These are phyloP conservation scores for Shinisaurus crocodilurus DNA, from an alignment of 2,113 vertebrate species.

Conservation along the genomic window DNA sequence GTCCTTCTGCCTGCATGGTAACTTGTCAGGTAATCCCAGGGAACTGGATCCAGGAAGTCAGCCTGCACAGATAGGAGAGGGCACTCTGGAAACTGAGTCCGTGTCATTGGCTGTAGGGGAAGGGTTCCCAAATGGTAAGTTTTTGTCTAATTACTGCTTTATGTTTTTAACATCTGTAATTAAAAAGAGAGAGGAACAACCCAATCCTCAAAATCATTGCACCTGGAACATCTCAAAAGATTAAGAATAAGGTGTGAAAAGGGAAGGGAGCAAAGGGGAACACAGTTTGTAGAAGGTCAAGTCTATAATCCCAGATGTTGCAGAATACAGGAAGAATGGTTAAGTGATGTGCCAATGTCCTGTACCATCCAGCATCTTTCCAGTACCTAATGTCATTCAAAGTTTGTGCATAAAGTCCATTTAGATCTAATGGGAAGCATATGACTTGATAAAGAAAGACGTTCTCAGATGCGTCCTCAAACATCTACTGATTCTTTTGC, in stretches of 20 bases:
- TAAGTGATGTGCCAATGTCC: not conserved
- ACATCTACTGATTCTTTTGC: not conserved
- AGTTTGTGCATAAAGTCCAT: not conserved
- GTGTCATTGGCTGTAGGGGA: constrained; percentile 75
- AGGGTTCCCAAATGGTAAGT: constrained; percentile 83
- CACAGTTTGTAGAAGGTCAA: not conserved
- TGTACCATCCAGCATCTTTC: not conserved
- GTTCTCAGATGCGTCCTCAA: not conserved
- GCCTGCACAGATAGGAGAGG: not conserved
- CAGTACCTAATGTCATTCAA: not conserved
- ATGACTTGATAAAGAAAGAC: not conserved
- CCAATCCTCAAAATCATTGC: not conserved
- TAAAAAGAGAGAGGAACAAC: not conserved
- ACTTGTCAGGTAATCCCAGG: constrained; percentile 60
- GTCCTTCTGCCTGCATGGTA: constrained; percentile 24
- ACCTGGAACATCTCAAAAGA: not conserved
- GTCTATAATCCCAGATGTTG: not conserved
- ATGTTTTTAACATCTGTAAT: not conserved
- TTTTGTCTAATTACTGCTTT: not conserved
- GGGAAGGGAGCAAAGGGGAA: not conserved
- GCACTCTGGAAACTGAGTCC: constrained; percentile 4
- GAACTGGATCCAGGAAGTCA: constrained; percentile 17
- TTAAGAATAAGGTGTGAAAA: not conserved
- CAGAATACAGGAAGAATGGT: not conserved
- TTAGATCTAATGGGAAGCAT: not conserved